These are phyloP conservation scores for Silurus asotus DNA, from an alignment of 2,113 vertebrate genomes.

Conservation along the genomic window DNA sequence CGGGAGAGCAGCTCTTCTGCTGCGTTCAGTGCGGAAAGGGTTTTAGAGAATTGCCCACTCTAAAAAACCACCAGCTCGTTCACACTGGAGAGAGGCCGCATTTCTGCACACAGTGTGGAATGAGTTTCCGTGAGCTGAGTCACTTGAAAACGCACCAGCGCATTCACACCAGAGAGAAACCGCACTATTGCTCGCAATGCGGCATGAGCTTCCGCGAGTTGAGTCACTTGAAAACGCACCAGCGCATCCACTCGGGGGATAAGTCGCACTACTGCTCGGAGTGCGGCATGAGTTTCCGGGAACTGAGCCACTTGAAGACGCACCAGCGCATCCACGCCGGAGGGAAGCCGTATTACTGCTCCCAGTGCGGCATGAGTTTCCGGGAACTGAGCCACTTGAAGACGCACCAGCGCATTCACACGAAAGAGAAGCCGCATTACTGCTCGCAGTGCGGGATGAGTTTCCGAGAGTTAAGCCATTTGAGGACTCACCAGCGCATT, in stretches of 20 bases:
- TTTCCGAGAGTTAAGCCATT: not conserved
- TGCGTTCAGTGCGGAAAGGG: not conserved
- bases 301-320: not conserved
- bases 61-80: slow-evolving; percentile 9
- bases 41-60: not conserved
- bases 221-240: not conserved
- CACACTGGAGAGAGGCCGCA: slow-evolving; percentile 9
- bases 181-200: not conserved
- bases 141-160: not conserved
- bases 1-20: not conserved
- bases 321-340: not conserved
- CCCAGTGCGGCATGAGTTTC: slow-evolving; percentile 8
- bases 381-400: not conserved
- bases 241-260: not conserved
- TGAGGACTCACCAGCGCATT: slow-evolving; percentile 7
- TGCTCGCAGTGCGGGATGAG: not conserved
- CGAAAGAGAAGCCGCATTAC: not conserved
- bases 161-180: not conserved
- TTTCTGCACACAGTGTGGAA: not conserved
- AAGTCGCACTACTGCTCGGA: not conserved
- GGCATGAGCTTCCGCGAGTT: not conserved
- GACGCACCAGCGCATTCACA: slow-evolving; percentile 2
- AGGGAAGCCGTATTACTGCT: slow-evolving; percentile 2
- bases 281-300: not conserved
- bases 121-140: not conserved